A percentile compares a stretch with the other conserved stretches of the same genome.
These are phyloP conservation scores for Ceuthmochares aereus DNA, from an alignment of 2,113 vertebrate genomes.

Conservation along the genomic window DNA sequence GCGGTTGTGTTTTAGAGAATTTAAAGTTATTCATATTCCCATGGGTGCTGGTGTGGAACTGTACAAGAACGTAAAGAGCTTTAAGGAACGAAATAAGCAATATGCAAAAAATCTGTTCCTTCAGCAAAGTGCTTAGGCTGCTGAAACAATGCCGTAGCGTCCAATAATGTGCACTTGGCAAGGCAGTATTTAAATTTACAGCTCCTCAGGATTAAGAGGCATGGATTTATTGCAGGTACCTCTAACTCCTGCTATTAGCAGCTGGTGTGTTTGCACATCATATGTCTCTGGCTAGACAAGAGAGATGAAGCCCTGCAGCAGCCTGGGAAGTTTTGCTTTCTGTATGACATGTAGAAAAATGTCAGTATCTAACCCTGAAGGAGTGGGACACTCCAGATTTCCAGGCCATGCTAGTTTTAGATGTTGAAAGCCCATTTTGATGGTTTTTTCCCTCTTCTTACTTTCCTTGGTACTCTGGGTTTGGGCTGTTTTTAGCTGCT, in stretches of 20 bases:
- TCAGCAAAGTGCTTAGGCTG: neutral
- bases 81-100: neutral
- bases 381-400: neutral
- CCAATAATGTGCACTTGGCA: neutral
- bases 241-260: neutral
- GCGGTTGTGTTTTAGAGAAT: neutral
- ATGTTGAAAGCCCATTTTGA: neutral
- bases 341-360: neutral
- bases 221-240: neutral
- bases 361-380: neutral
- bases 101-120: neutral
- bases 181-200: neutral
- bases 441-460: neutral
- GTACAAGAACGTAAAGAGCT: neutral
- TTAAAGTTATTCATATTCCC: neutral
- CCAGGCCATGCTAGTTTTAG: neutral
- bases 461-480: neutral
- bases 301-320: rapidly evolving
- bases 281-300: neutral
- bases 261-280: neutral
- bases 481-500: neutral
- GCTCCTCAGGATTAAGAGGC: neutral
- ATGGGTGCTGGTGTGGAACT: rapidly evolving
- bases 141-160: neutral
- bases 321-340: neutral